Base-by-base conservation (phyloP, 2,888 invertebrate species). In the Acronicta aceris region DNA sequence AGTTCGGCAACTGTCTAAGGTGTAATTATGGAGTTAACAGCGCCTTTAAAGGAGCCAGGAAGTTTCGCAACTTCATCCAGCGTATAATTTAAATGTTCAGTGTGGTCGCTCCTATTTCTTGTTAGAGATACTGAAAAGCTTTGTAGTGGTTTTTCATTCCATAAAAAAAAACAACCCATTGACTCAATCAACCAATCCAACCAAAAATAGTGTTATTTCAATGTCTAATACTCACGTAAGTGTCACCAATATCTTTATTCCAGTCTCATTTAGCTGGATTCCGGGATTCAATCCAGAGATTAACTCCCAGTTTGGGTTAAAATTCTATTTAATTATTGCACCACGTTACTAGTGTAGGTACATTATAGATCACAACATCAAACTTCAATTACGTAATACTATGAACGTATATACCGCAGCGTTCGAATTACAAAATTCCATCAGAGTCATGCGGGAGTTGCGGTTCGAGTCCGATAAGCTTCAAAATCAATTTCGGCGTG, bases 401-500 rank as follows among this genome's bases (percentile, higher is more conserved):
- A 48, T 60, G 55, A 55, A 58, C 50, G 59, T 52, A 69, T 48
- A 58, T 21, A n/a, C n/a, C 21, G 48, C 52, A 25, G 27, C 65
- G 65, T 61, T 68, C 51, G 77, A 79, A 82, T 82, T 82, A 82
- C 82, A 81, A 83, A 83, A 83, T 82, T 82, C 76, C 82, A 81
- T 81, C 82, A 52, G 62, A 51, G 52, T 59, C 58, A 42, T 60
- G 57, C 60, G 65, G 57, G 76, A 59, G 64, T 57, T 59, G 64
- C 55, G 65, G 75, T 78, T 63, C 67, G 74, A 82, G 79, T 83
- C 83, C 85, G 83, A 86, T 87, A 87, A 88, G 89, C 89, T 87
- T 86, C 87, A 82, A 90, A 91, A 91, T 89, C 90, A 91, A 91
- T 91, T 91, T 88, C 79, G 79, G 84, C 80, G 86, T 89, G 88